Percentiles rank a stretch among this genome's conserved stretches.
Evolutionary conservation across 2,113 vertebrate genomes (phyloP).

Genomic region (Oncorhynchus kisutch): DNA sequence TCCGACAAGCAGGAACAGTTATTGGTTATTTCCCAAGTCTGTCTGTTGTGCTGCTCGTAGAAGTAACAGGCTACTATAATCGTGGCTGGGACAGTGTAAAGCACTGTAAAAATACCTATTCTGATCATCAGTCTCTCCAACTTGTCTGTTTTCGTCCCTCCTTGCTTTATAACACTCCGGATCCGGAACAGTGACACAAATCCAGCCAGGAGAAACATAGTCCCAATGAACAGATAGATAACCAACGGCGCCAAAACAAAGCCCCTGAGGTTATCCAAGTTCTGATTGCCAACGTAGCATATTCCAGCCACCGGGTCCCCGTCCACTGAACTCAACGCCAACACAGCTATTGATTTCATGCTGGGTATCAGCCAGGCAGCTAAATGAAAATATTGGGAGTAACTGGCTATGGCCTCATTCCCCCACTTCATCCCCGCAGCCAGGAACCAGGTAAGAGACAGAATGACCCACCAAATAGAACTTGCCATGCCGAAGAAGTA

Average conservation of each 20-base stretch:
- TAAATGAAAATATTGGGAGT: constrained; percentile 96
- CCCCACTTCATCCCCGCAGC: constrained; percentile 96
- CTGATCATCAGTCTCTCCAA: constrained; percentile 97
- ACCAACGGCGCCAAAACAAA: constrained; percentile 93
- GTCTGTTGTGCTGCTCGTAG: constrained; percentile 96
- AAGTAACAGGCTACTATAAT: constrained; percentile 96
- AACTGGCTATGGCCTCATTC: constrained; percentile 91
- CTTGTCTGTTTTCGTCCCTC: constrained; percentile 96
- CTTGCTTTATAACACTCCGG: constrained; percentile 96
- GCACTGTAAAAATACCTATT: constrained; percentile 92
- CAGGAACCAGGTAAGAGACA: constrained; percentile 93
- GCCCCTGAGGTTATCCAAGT: constrained; percentile 92
- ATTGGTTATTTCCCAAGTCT: constrained; percentile 92
- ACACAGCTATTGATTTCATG: constrained; percentile 92
- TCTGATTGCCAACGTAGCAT: constrained; percentile 98
- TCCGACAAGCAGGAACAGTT: constrained; percentile 90
- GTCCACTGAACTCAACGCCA: constrained; percentile 95
- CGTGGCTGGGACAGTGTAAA: constrained; percentile 95
- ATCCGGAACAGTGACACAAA: constrained; percentile 96
- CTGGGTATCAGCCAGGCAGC: constrained; percentile 97
- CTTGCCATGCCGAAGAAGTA: constrained; percentile 96
- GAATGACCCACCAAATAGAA: constrained; percentile 95
- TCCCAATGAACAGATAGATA: constrained; percentile 95
- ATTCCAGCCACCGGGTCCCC: constrained; percentile 96
- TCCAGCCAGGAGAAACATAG: constrained; percentile 95